A percentile compares a stretch with the other conserved stretches of the same genome.
These are phyloP conservation scores for Lasioglossum baleicum DNA, from an alignment of 1,140 invertebrate genomes.

Conservation along the genomic window DNA sequence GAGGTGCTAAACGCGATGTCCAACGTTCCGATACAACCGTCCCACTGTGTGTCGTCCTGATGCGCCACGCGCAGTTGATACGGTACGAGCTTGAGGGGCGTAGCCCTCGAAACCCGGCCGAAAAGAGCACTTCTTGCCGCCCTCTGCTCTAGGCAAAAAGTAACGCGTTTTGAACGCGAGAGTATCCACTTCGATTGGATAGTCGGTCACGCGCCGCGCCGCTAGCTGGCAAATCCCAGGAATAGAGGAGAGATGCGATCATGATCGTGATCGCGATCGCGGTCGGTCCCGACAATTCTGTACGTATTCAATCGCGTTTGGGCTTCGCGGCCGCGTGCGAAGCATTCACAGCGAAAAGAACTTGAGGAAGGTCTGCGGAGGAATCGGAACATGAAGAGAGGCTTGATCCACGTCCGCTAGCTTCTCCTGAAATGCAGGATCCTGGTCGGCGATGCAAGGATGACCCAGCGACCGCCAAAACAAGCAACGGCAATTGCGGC, in stretches of 20 bases:
- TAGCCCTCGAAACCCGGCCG: too few relatives aligned
- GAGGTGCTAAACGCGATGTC: too few relatives aligned
- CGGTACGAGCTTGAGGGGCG: too few relatives aligned
- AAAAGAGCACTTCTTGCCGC: too few relatives aligned
- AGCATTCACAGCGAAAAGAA: constrained; percentile 90
- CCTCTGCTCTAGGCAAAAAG: neutral
- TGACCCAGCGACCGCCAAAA: constrained; percentile 97
- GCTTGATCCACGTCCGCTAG: constrained; percentile 88
- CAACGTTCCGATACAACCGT: too few relatives aligned
- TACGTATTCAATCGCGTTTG: neutral
- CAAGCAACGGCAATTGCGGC: constrained; percentile 96
- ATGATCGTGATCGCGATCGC: too few relatives aligned
- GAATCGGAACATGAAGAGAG: constrained; percentile 90
- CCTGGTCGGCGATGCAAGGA: constrained; percentile 92
- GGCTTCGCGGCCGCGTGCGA: neutral
- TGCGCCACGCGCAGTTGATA: too few relatives aligned
- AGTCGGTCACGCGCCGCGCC: neutral
- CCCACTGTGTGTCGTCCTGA: too few relatives aligned
- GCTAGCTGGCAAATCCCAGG: constrained; percentile 3
- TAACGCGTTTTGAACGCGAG: constrained; percentile 36
- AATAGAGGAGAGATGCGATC: too few relatives aligned
- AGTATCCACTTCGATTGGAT: neutral
- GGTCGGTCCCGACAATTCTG: constrained; percentile 2
- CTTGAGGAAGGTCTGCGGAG: constrained; percentile 93
- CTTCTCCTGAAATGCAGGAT: constrained; percentile 89